phyloP scores from a whole-genome alignment of 1,140 invertebrate genomes.

The Ridgeia piscesae region DNA sequence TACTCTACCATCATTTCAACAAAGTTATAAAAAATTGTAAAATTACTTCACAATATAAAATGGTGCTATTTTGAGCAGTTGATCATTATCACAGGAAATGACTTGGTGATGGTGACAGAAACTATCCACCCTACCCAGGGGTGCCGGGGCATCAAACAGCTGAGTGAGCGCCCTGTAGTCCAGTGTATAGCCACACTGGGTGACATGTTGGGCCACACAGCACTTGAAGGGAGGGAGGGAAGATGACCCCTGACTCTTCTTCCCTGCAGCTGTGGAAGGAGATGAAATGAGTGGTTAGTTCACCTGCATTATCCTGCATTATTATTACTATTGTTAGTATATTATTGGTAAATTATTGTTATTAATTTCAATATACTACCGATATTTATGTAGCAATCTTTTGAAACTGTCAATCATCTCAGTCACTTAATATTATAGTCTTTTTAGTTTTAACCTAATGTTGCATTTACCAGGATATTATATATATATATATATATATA shows the following conservation, averaged over 20 bases:
- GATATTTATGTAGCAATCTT: too few relatives aligned
- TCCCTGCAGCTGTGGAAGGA: background rate
- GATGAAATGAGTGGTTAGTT: background rate
- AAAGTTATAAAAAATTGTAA: too few relatives aligned
- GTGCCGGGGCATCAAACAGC: background rate
- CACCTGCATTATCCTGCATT: background rate
- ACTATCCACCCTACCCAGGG: background rate
- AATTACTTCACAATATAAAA: too few relatives aligned
- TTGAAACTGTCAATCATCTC: too few relatives aligned
- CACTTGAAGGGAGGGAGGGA: background rate
- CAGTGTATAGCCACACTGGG: background rate
- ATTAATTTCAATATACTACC: too few relatives aligned
- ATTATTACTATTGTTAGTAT: too few relatives aligned
- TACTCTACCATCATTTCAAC: background rate
- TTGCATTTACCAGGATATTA: too few relatives aligned
- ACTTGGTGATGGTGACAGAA: background rate
- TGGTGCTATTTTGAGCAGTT: background rate
- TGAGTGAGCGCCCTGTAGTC: background rate
- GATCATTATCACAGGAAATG: background rate
- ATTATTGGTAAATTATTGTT: too few relatives aligned
- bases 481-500: too few relatives aligned
- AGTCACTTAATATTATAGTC: too few relatives aligned
- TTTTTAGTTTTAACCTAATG: too few relatives aligned
- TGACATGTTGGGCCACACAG: background rate
- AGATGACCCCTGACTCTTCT: background rate